Evolutionary conservation across 2,113 vertebrate species (phyloP), one percentile per base, ranked within the genome.

Genomic region (Platichthys flesus): DNA sequence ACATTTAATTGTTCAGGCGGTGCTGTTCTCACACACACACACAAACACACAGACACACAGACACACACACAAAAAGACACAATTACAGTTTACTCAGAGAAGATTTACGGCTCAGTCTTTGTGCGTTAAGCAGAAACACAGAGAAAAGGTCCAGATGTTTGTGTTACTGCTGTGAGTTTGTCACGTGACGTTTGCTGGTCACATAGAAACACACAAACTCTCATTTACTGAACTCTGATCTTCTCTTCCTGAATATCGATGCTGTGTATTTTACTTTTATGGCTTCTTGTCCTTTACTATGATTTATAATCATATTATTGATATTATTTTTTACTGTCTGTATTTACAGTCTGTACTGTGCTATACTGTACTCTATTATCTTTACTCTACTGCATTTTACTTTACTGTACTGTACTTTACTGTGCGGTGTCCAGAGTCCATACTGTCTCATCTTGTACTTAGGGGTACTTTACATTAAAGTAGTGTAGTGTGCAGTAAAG

Each of bases 51-150:
- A 49, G 2, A 42, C 35, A 37, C 49, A 14, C 6, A 31, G 20
- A 8, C 51, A 20, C 18, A 7, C 49, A 7, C 49, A 7, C 20
- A 52, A 6, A 52, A 6, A 52, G 18, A 52, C 64, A 52, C 42
- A 31, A 59, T 57, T 59, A 72, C 16, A 59, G 31, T 37, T 42
- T 6, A 31, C 31, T 26, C 57, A 40, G 60, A 67, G 64, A 21
- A 15, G 24, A 21, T 24, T 51, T 7, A 21, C 20, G 21, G 20
- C 57, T 4, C 24, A 2, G 56, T 59, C 14, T 5, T 0, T 23
- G 40, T 31, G 18, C 2, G n/a, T 23, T 16, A 20, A 21, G 13
- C 5, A 31, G 45, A 16, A 14, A 61, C 4, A 20, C 10, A 14
- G 20, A 76, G 12, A 14, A 20, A 63, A 58, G 6, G 20, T n/a